Evolutionary conservation across 1,140 invertebrate species (phyloP).

Genomic region (Mizuhopecten yessoensis): DNA sequence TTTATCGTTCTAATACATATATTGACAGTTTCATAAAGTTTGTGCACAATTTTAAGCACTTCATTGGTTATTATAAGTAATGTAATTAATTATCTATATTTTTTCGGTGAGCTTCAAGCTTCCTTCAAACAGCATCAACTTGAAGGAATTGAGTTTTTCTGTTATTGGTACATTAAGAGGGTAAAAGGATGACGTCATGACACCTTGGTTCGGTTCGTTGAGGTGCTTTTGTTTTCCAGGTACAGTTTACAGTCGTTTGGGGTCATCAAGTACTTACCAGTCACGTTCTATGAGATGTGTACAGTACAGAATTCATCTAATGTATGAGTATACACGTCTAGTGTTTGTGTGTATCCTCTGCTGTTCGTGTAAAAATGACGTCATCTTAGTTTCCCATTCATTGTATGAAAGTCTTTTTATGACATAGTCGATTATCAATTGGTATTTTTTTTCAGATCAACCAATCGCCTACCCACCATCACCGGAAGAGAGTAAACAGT

Average conservation of each 20-base stretch:
- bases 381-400: not conserved
- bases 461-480: not conserved
- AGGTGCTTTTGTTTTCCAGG: not conserved
- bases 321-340: not conserved
- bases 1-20: no score
- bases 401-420: not conserved
- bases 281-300: not conserved
- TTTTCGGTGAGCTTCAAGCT: no score
- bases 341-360: not conserved
- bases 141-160: no score
- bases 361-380: not conserved
- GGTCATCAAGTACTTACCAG: not conserved
- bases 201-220: not conserved
- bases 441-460: not conserved
- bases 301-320: not conserved
- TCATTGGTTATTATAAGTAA: no score
- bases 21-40: no score
- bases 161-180: no score
- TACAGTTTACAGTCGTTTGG: not conserved
- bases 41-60: no score
- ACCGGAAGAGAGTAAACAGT: not conserved
- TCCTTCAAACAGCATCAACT: no score
- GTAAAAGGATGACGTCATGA: no score
- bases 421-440: not conserved
- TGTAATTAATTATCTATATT: no score